A percentile compares a stretch with the other conserved stretches of the same genome.
Conservation (phyloP, 1,140 invertebrate genomes). For the Capitella teleta region DNA sequence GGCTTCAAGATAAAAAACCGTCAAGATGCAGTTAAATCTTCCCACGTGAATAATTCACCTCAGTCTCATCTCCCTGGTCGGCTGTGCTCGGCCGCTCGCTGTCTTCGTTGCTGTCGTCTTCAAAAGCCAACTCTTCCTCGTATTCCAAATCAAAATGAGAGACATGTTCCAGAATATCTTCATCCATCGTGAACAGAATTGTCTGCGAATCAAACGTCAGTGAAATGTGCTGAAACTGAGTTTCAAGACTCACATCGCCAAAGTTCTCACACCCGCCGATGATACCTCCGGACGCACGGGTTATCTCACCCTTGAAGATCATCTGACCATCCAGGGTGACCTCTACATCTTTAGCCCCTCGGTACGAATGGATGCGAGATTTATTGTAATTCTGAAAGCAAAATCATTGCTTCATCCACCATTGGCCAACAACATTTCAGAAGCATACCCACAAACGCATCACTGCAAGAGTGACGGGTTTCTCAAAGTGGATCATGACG, state of each 20-base stretch:
- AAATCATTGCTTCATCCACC: background rate
- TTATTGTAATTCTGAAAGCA: constrained; percentile 69
- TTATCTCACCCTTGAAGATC: constrained; percentile 71
- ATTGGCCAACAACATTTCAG: background rate
- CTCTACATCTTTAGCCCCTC: constrained; percentile 58
- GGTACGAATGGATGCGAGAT: constrained; percentile 65
- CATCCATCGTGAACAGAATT: constrained; percentile 67
- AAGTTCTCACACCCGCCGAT: constrained; percentile 58
- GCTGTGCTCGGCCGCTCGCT: constrained; percentile 32
- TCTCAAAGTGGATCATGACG: constrained; percentile 51
- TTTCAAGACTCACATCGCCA: constrained; percentile 56
- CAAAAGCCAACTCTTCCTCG: constrained; percentile 34
- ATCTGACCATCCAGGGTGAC: constrained; percentile 56
- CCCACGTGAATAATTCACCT: no score
- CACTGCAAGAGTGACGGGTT: constrained; percentile 52
- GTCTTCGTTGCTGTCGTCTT: constrained; percentile 27
- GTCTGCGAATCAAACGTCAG: constrained; percentile 49
- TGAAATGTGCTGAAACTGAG: background rate
- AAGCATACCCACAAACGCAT: constrained; percentile 65
- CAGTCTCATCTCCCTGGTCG: constrained; percentile 24
- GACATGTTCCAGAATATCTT: constrained; percentile 60
- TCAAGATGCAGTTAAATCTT: no score
- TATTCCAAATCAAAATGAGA: constrained; percentile 59
- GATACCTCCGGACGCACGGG: constrained; percentile 59
- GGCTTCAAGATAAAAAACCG: no score